phyloP scores from a whole-genome alignment of 2,113 vertebrate species.

The Ahaetulla prasina region DNA sequence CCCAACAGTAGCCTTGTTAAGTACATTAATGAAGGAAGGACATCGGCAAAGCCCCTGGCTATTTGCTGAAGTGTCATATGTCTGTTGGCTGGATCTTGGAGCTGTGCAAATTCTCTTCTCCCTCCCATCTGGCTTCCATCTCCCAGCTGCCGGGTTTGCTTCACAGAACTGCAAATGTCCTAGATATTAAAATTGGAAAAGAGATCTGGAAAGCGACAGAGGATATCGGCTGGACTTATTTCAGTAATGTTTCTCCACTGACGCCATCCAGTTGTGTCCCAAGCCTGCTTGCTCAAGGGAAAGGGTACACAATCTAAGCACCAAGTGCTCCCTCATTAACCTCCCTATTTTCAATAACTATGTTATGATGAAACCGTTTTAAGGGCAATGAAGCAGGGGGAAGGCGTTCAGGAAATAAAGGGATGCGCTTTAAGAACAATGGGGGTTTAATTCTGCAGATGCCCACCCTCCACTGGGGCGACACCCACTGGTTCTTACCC shows the following conservation, averaged over 20 bases:
- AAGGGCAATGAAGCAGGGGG: neutral
- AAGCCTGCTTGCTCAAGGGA: neutral
- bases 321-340: neutral
- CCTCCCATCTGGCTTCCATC: neutral
- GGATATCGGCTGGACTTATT: neutral
- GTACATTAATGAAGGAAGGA: constrained; percentile 54
- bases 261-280: too few relatives aligned
- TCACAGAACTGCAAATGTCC: neutral
- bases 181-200: neutral
- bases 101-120: neutral
- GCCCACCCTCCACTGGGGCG: neutral
- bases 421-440: neutral
- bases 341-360: neutral
- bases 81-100: constrained; percentile 12
- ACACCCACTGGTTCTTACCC: neutral
- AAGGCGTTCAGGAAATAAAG: neutral
- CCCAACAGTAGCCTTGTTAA: constrained; percentile 49
- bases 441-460: neutral
- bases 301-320: neutral
- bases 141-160: neutral
- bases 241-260: neutral
- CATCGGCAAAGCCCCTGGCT: constrained; percentile 55
- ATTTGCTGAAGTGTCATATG: constrained; percentile 26
- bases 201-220: neutral
- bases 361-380: neutral